Percentiles rank a stretch among this genome's conserved stretches.
Conservation (phyloP, 2,113 vertebrate genomes). For the Odocoileus hemionus region DNA sequence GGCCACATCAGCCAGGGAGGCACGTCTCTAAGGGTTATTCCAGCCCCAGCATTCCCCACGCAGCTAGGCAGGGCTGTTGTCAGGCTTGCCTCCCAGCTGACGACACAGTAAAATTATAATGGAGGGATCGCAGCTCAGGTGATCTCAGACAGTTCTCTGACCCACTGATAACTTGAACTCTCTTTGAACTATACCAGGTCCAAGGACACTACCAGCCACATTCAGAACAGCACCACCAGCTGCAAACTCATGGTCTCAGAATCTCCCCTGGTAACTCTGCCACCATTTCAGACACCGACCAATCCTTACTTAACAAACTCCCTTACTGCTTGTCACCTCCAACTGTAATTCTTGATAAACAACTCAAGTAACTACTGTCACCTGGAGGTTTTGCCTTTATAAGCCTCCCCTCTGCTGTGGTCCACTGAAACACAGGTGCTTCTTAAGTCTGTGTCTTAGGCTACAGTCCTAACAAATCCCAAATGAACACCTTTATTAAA, state of each 20-base stretch:
- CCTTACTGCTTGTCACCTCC: not conserved
- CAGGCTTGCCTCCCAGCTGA: not conserved
- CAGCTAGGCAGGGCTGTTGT: not conserved
- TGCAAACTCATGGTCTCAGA: not conserved
- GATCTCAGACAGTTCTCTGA: not conserved
- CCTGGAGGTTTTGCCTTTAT: not conserved
- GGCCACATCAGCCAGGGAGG: accelerated
- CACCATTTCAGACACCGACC: not conserved
- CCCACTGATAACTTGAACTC: not conserved
- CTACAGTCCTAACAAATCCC: not conserved
- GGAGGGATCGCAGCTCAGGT: not conserved
- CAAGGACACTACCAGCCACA: not conserved
- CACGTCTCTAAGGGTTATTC: accelerated
- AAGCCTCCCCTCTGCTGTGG: not conserved
- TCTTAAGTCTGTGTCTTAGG: not conserved
- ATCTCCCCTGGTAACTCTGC: not conserved
- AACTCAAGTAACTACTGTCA: no score
- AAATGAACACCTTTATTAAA: not conserved
- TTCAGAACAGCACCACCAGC: not conserved
- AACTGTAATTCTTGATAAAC: not conserved
- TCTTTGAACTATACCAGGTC: not conserved
- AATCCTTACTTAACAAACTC: not conserved
- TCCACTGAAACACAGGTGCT: not conserved
- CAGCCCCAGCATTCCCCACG: accelerated
- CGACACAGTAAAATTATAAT: not conserved